Conservation (phyloP, 2,113 vertebrate species). For the Seriola aureovittata region DNA sequence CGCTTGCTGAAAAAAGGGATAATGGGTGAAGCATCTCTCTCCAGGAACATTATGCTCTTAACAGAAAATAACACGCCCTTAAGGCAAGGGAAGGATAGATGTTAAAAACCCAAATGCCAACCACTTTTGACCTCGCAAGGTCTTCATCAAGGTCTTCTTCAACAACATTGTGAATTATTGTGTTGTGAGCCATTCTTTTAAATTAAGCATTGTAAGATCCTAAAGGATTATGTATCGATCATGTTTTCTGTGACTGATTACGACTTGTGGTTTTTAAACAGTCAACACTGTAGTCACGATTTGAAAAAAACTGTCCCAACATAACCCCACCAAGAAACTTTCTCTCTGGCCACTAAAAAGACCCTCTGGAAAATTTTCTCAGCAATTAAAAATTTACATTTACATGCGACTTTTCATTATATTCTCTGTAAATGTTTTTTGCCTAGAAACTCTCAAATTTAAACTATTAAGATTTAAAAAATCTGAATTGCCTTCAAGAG, state of each 20-base stretch:
- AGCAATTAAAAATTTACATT: too few relatives aligned
- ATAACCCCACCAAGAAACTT: not conserved
- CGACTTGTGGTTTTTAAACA: not conserved
- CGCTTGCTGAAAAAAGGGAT: constrained; percentile 83
- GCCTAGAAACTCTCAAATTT: too few relatives aligned
- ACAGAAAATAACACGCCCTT: not conserved
- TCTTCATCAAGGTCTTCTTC: not conserved
- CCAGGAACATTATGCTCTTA: not conserved
- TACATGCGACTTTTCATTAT: too few relatives aligned
- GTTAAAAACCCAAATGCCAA: too few relatives aligned
- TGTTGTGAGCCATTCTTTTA: too few relatives aligned
- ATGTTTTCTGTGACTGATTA: not conserved
- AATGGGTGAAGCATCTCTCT: not conserved
- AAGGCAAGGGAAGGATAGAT: too few relatives aligned
- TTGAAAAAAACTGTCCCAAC: not conserved
- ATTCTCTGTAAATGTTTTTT: too few relatives aligned
- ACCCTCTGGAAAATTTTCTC: too few relatives aligned
- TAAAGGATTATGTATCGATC: too few relatives aligned
- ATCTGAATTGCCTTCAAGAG: not conserved
- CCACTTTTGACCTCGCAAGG: not conserved
- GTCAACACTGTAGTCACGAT: not conserved
- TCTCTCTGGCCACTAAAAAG: not conserved
- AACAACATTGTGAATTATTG: too few relatives aligned
- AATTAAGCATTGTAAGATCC: too few relatives aligned
- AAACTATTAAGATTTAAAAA: not conserved